Evolutionary conservation across 2,888 invertebrate genomes (phyloP).

Genomic region (Tridacna crocea): DNA sequence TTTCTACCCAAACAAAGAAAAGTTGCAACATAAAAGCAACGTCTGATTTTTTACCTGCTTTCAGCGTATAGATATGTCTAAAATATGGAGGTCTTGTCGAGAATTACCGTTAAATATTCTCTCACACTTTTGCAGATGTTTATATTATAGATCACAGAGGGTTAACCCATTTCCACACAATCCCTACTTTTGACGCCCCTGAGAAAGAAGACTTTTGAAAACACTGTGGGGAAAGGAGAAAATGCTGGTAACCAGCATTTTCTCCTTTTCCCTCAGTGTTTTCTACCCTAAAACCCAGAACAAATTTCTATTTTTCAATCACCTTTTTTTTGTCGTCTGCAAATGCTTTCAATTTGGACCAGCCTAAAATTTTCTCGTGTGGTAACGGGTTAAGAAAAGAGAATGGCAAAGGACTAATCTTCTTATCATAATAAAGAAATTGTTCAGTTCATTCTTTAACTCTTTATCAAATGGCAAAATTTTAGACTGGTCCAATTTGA

Average conservation of each 20-base stretch:
- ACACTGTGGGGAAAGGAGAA: constrained; percentile 1
- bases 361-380: too few relatives aligned
- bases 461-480: too few relatives aligned
- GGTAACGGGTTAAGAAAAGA: too few relatives aligned
- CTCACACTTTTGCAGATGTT: neutral
- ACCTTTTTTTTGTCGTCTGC: neutral
- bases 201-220: neutral
- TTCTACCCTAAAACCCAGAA: neutral
- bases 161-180: too few relatives aligned
- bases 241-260: constrained; percentile 7
- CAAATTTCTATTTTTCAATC: neutral
- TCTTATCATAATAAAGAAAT: too few relatives aligned
- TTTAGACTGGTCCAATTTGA: too few relatives aligned
- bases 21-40: neutral
- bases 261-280: constrained; percentile 1
- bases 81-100: too few relatives aligned
- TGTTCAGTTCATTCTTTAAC: too few relatives aligned
- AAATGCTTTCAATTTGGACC: neutral
- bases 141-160: neutral
- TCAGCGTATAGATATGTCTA: too few relatives aligned
- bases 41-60: neutral
- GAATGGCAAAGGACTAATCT: too few relatives aligned
- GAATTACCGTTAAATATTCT: too few relatives aligned
- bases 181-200: neutral
- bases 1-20: neutral